Conservation (phyloP, 2,888 invertebrate genomes). For the Hypolimnas misippus region DNA sequence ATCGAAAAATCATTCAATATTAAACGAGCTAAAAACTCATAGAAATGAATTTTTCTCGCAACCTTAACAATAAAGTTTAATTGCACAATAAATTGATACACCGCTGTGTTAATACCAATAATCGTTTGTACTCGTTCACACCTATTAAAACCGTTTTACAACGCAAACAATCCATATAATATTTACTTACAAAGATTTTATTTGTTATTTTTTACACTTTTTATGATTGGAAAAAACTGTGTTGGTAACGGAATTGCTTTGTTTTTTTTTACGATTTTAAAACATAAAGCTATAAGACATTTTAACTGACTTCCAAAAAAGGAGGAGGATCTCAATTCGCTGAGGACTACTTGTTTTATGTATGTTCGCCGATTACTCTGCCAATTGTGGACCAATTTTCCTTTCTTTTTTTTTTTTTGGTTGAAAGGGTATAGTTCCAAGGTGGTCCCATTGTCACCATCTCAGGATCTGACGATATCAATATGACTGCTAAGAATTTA, state of each 20-base stretch:
- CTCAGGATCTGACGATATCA: no score
- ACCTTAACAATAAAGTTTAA: conserved; percentile 25
- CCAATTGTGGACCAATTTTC: no score
- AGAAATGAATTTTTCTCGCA: conserved; percentile 16
- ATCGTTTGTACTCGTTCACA: conserved; percentile 38
- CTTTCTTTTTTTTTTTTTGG: no score
- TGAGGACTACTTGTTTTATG: no score
- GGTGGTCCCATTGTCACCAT: no score
- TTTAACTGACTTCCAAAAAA: no score
- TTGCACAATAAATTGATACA: conserved; percentile 35
- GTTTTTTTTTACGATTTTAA: no score
- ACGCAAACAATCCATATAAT: conserved; percentile 14
- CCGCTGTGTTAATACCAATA: conserved; percentile 36
- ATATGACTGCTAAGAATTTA: no score
- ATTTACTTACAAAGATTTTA: conserved; percentile 2
- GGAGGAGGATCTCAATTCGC: no score
- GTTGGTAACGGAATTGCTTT: neutral
- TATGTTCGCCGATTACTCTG: no score
- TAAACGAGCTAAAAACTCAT: conserved; percentile 1
- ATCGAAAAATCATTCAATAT: neutral
- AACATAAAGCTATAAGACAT: neutral
- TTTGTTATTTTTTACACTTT: neutral
- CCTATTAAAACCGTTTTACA: conserved; percentile 33
- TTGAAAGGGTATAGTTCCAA: no score
- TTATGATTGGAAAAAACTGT: neutral